A percentile compares a stretch with the other conserved stretches of the same genome.
Evolutionary conservation across 2,888 invertebrate species (phyloP).

Genomic region (Prosopocoilus inquinatus): DNA sequence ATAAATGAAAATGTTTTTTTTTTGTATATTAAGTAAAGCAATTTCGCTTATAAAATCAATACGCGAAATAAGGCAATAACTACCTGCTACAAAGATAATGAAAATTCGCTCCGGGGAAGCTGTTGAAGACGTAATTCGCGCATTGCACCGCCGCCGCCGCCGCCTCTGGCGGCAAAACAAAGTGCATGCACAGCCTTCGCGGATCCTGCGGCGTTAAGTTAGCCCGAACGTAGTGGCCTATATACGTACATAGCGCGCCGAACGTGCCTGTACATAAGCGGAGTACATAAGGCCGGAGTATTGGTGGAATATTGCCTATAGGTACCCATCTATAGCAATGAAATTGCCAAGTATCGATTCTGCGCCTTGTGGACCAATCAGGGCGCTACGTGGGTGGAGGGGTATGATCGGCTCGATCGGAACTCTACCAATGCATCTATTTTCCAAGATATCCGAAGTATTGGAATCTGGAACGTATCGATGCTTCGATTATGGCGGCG

Average conservation of each 20-base stretch:
- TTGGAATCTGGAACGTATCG: conserved; percentile 11
- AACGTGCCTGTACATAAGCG: conserved; percentile 16
- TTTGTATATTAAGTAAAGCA: too few species aligned
- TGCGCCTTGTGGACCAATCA: conserved; percentile 61
- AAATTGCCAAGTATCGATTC: conserved; percentile 59
- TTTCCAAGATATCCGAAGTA: conserved; percentile 25
- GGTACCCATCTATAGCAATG: conserved; percentile 54
- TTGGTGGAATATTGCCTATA: conserved; percentile 51
- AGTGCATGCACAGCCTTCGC: not conserved
- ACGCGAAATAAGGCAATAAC: too few species aligned
- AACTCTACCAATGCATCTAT: conserved; percentile 43
- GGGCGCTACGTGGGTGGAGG: conserved; percentile 23
- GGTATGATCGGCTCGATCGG: conserved; percentile 41
- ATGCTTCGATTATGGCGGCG: not conserved
- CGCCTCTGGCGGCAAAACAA: not conserved
- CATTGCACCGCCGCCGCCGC: not conserved
- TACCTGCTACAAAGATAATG: too few species aligned
- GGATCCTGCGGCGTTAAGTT: not conserved
- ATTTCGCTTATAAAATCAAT: too few species aligned
- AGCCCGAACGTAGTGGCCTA: conserved; percentile 5
- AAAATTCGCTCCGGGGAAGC: too few species aligned
- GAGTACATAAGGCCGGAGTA: conserved; percentile 30
- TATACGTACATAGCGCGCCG: conserved; percentile 2
- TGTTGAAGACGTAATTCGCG: too few species aligned
- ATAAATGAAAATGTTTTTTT: too few species aligned